These are phyloP conservation scores for Venturia canescens DNA, from an alignment of 1,140 invertebrate genomes.

Conservation along the genomic window DNA sequence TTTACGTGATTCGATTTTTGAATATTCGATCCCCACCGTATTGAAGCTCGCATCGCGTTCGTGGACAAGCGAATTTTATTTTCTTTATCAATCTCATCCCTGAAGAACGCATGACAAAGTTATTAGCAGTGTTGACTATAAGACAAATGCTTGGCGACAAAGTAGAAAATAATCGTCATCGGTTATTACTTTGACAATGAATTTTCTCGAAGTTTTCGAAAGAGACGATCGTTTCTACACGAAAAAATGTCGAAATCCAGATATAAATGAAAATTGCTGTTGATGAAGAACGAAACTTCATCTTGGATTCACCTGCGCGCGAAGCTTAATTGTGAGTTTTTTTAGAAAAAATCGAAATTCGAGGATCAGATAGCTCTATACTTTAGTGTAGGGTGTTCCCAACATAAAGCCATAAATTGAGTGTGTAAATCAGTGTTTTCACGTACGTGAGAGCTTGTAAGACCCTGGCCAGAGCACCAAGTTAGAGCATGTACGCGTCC, in stretches of 20 bases:
- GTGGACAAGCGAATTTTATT: neutral
- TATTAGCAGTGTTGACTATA: no score
- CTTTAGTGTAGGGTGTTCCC: neutral
- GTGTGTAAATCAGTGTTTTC: slow-evolving; percentile 27
- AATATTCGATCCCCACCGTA: neutral
- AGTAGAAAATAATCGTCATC: no score
- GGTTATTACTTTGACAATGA: no score
- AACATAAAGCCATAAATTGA: slow-evolving; percentile 10
- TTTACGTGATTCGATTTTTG: neutral
- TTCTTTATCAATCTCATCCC: neutral
- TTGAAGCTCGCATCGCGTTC: neutral
- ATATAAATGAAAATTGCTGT: no score
- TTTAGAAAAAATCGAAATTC: neutral
- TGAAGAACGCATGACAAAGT: no score
- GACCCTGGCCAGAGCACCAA: slow-evolving; percentile 30
- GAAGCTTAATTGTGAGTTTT: neutral
- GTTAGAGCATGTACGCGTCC: slow-evolving; percentile 48
- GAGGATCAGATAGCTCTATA: neutral
- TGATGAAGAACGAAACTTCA: neutral
- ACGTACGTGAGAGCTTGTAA: slow-evolving; percentile 25
- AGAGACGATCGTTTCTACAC: no score
- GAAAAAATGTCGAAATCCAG: no score
- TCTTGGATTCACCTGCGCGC: no score
- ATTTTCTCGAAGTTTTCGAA: no score
- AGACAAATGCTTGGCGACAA: no score